Evolutionary conservation across 35 echinoderm and acorn worm species (phyloP).

Genomic region (Hemicentrotus pulcherrimus): DNA sequence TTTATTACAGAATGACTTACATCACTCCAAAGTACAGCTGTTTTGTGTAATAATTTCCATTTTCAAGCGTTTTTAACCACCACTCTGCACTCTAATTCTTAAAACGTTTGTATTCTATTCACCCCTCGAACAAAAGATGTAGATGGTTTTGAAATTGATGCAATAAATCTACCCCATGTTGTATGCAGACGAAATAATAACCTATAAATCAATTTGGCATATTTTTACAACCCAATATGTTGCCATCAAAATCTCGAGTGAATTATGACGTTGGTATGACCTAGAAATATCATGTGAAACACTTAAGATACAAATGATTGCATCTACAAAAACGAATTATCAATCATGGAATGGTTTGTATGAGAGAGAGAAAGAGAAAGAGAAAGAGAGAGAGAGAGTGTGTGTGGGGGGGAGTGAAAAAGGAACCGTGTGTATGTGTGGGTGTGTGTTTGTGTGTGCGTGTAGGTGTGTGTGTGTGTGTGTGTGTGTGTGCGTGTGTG

Average conservation of each 20-base stretch:
- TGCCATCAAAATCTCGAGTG: background rate
- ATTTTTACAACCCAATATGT: conserved; percentile 13
- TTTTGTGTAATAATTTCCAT: background rate
- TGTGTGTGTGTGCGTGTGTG: background rate
- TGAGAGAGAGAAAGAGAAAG: background rate
- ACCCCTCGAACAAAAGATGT: background rate
- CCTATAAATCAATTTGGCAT: conserved; percentile 5
- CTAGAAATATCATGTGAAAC: background rate
- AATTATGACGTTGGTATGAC: background rate
- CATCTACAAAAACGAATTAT: background rate
- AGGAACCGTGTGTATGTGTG: too few species aligned
- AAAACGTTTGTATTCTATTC: background rate
- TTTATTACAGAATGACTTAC: background rate
- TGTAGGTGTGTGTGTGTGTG: too few species aligned
- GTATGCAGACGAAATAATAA: background rate
- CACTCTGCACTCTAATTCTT: background rate
- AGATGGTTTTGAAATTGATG: background rate
- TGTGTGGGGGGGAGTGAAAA: too few species aligned
- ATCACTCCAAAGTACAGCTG: background rate
- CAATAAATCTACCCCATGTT: background rate
- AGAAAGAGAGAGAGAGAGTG: background rate
- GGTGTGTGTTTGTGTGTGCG: too few species aligned
- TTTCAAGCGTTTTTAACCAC: conserved; percentile 1
- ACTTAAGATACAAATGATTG: background rate
- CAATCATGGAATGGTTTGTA: background rate